A percentile compares a stretch with the other conserved stretches of the same genome.
Evolutionary conservation across 2,888 invertebrate genomes (phyloP).

Genomic region (Agrochola litura): DNA sequence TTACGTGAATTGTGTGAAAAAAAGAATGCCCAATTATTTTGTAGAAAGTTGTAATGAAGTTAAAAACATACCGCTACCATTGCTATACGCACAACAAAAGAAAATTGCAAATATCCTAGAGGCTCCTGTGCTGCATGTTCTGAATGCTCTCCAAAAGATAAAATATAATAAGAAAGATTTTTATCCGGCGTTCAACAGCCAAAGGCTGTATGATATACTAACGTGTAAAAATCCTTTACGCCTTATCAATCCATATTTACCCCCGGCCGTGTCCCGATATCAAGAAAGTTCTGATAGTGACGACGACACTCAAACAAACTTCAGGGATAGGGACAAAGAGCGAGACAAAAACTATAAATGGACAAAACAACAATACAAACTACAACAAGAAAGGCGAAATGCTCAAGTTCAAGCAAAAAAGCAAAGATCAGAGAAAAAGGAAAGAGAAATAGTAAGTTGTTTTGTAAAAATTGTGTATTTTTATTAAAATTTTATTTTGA

Average conservation of each 20-base stretch:
- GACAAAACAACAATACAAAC: conserved; percentile 83
- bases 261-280: conserved; percentile 69
- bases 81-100: conserved; percentile 92
- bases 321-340: conserved; percentile 88
- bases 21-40: conserved; percentile 93
- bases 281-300: conserved; percentile 83
- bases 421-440: conserved; percentile 78
- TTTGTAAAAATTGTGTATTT: background rate
- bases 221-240: conserved; percentile 89
- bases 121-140: conserved; percentile 93
- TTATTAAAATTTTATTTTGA: background rate
- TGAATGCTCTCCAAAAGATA: conserved; percentile 93
- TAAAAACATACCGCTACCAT: conserved; percentile 92
- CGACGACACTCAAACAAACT: conserved; percentile 79
- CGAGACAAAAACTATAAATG: conserved; percentile 89
- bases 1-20: conserved; percentile 91
- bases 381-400: conserved; percentile 82
- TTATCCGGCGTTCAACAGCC: conserved; percentile 92
- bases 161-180: conserved; percentile 91
- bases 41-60: conserved; percentile 93
- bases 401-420: conserved; percentile 76
- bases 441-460: conserved; percentile 89
- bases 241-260: conserved; percentile 85
- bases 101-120: conserved; percentile 92
- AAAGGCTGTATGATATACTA: conserved; percentile 91